A percentile compares a stretch with the other conserved stretches of the same genome.
These are phyloP conservation scores for Rhinophrynus dorsalis DNA, from an alignment of 2,797 vertebrate genomes.

Conservation along the genomic window DNA sequence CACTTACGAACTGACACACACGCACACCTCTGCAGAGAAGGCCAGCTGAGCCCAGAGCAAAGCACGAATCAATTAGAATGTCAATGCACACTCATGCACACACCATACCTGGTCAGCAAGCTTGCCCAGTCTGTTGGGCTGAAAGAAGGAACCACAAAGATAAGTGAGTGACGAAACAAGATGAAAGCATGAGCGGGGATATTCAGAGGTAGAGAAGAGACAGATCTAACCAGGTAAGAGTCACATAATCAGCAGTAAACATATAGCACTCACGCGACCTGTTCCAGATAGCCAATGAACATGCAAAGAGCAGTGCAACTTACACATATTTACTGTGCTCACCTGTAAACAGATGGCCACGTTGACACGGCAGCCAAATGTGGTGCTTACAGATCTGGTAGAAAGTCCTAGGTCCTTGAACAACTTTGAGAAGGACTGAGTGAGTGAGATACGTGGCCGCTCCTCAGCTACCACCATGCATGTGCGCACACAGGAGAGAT, in stretches of 20 bases:
- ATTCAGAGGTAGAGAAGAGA: neutral
- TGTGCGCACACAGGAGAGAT: constrained; percentile 91
- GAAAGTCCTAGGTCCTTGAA: constrained; percentile 97
- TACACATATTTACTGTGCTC: constrained; percentile 45
- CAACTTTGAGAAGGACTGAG: constrained; percentile 94
- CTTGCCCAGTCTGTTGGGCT: constrained; percentile 98
- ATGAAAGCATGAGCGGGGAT: constrained; percentile 69
- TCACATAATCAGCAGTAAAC: neutral
- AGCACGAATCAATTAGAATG: constrained; percentile 37
- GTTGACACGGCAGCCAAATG: constrained; percentile 95
- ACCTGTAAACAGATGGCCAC: constrained; percentile 96
- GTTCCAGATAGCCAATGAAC: neutral
- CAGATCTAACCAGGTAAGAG: neutral
- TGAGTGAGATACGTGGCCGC: constrained; percentile 83
- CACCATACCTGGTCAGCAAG: constrained; percentile 95
- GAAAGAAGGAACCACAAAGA: constrained; percentile 73
- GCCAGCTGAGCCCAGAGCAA: constrained; percentile 35
- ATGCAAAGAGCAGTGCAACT: neutral
- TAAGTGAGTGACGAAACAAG: constrained; percentile 74
- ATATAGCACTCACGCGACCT: neutral
- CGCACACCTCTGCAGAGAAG: constrained; percentile 28
- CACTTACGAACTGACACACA: too few relatives aligned
- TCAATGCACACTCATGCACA: constrained; percentile 59
- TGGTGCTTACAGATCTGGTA: constrained; percentile 91
- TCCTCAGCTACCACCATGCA: constrained; percentile 98